Base-by-base conservation (phyloP, 2,113 vertebrate species). In the Toxotes jaculatrix region DNA sequence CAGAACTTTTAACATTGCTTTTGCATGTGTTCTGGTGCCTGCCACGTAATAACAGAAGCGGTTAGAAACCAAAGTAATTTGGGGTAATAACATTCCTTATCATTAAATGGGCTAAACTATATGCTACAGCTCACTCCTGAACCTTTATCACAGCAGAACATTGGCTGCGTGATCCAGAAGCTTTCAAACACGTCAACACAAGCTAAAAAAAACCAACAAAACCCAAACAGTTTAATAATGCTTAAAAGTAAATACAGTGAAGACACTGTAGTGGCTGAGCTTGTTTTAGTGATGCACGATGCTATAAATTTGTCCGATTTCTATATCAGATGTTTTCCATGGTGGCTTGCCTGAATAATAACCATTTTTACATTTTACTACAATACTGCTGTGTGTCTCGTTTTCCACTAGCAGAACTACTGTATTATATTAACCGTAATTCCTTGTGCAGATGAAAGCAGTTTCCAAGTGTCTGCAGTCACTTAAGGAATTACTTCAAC, bases 11-110 rank as follows among this genome's bases (percentile, higher is more conserved):
- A 60, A 69, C 67, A 79, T 76, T 64, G 49, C 53, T 62, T 40
- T 10, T 45, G 13, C 36, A 67, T 21, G 74, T 51, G 60, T 40
- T 76, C 23, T 40, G 59, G 70, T 32, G 43, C 67, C 64, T 31
- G 53, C 36, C 57, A 42, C 49, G 1, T 27, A 80, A 62, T 49
- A 83, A 66, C 21, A 77, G 13, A 67, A 70, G 75, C 53, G 67
- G 81, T 71, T 72, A 49, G 49, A 83, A 88, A 57, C 68, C 73
- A 78, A 47, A 79, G 63, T 23, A 1, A 73, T 81, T 77, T 60
- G 12, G 42, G 55, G 55, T 63, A 62, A 62, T 47, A 56, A 55
- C 43, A 64, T 76, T 72, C 36, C 27, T 38, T 55, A 70, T 67
- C 65, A 59, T 85, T 79, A 85, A 79, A 80, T 34, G 60, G 68